phyloP scores from a whole-genome alignment of 2,113 vertebrate species.

The Anarhynchus alexandrinus region DNA sequence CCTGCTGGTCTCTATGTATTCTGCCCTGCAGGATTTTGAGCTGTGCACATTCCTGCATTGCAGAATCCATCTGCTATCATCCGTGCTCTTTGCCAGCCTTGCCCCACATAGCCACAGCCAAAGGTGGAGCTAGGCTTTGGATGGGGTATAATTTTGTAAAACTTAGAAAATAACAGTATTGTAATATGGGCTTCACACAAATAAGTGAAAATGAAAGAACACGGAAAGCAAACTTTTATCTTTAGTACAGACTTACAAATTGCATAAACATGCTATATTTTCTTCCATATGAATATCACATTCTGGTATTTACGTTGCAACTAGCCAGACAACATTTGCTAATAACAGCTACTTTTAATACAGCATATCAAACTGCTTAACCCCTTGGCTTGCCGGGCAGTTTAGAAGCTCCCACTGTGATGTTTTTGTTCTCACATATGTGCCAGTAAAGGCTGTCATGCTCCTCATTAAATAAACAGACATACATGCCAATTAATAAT shows the following conservation, averaged over 20 bases:
- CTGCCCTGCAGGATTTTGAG: neutral
- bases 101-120: neutral
- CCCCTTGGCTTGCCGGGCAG: constrained; percentile 64
- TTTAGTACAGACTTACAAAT: constrained; percentile 42
- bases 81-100: neutral
- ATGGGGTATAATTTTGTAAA: neutral
- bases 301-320: constrained; percentile 55
- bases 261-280: constrained; percentile 59
- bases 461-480: constrained; percentile 74
- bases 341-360: constrained; percentile 64
- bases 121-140: neutral
- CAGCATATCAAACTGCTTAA: constrained; percentile 62
- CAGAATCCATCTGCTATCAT: neutral
- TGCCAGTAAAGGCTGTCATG: constrained; percentile 69
- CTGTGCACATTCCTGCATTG: neutral
- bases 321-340: constrained; percentile 63
- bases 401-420: constrained; percentile 69
- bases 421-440: constrained; percentile 74
- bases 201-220: constrained; percentile 39
- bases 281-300: constrained; percentile 48
- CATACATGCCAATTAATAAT: constrained; percentile 77
- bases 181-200: constrained; percentile 17
- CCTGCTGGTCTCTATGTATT: neutral
- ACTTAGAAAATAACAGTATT: neutral
- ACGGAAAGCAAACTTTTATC: constrained; percentile 32